A percentile compares a stretch with the other conserved stretches of the same genome.
Conservation (phyloP, 2,888 invertebrate genomes). For the Resseliella maxima region DNA sequence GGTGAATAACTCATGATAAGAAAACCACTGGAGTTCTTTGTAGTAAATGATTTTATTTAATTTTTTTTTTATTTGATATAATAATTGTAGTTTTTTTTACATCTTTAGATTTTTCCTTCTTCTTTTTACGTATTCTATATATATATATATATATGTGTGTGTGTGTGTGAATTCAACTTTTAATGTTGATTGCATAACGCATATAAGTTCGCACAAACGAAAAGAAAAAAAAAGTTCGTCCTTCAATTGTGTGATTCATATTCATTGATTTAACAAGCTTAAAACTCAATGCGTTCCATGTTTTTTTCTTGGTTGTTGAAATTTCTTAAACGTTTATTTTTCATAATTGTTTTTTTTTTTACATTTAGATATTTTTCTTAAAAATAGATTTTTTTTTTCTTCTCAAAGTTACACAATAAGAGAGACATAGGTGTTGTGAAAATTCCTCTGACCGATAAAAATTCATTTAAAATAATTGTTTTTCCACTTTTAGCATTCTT, state of each 20-base stretch:
- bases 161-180: neutral
- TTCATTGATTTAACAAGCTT: neutral
- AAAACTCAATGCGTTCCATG: neutral
- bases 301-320: constrained; percentile 3
- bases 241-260: neutral
- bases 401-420: constrained; percentile 31
- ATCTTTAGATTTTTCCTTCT: neutral
- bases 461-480: constrained; percentile 34
- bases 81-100: constrained; percentile 1
- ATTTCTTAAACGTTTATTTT: constrained; percentile 32
- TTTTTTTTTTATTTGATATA: neutral
- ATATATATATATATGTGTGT: neutral
- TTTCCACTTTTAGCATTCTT: neutral
- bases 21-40: neutral
- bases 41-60: constrained; percentile 42
- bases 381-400: neutral
- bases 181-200: neutral
- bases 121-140: constrained; percentile 1
- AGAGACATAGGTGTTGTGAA: constrained; percentile 33
- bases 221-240: neutral
- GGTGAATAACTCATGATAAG: no score
- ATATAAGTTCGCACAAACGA: neutral
- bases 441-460: constrained; percentile 39
- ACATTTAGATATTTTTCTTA: constrained; percentile 42
- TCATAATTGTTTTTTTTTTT: constrained; percentile 32